Evolutionary conservation across 2,113 vertebrate species (phyloP), one percentile per base, ranked within the genome.

Genomic region (Dipodomys ordii): DNA sequence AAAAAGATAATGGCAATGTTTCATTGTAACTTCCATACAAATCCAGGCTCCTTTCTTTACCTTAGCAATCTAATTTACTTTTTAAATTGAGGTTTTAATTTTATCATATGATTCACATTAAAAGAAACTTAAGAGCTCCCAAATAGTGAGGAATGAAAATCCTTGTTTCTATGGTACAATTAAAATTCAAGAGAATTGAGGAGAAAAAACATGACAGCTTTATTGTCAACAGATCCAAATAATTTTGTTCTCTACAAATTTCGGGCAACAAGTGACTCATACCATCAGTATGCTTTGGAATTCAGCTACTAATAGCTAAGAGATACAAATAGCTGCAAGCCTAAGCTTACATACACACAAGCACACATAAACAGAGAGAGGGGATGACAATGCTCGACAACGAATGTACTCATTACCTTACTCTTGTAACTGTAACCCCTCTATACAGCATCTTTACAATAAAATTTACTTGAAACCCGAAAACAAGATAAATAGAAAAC

Each of bases 1-100:
- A 3, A 10, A 39, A 25, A 10, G 16, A 4, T 57, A 16, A 7
- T 78, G 1, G 1, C 3, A 16, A 5, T 7, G 10, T 2, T 71
- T 12, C 5, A 12, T 80, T 3, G 8, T 9, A 53, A 53, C 49
- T 53, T 11, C 15, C 53, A 16, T 57, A 57, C 53, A 57, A 57
- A 18, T 57, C 53, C 53, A 80, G 6, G 0, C 3, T 8, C 35
- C 10, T 44, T 77, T 7, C 22, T 10, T 19, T 18, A 62, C 12
- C 60, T 44, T 87, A 35, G 11, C 28, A 91, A 64, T 60, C 7
- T 68, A 71, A 69, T n/a, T 6, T 65, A 12, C 28, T 39, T 86
- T 83, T 94, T 28, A 46, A 91, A 46, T 60, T 62, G 13, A 89
- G 35, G 13, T 2, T 13, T 2, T 65, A 90, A 49, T 67, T 62